These are phyloP conservation scores for Hycleus phaleratus DNA, from an alignment of 1,140 invertebrate species.

Conservation along the genomic window DNA sequence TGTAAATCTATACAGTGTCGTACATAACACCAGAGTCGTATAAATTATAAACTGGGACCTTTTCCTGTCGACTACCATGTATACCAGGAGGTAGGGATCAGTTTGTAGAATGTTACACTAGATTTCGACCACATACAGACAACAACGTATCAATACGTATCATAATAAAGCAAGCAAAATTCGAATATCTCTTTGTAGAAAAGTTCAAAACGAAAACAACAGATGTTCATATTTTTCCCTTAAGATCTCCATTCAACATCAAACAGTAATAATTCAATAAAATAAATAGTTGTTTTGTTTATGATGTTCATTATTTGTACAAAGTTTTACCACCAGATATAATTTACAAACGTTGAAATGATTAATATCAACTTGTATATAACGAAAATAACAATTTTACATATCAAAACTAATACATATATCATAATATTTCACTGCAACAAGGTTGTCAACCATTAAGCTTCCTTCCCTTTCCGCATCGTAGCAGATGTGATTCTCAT, in stretches of 20 bases:
- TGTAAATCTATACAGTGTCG: too few species aligned
- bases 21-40: too few species aligned
- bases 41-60: too few species aligned
- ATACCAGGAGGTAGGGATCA: too few species aligned
- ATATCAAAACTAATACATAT: conserved; percentile 13
- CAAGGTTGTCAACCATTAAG: conserved; percentile 16
- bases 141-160: too few species aligned
- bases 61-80: too few species aligned
- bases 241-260: neutral
- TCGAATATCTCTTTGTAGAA: neutral
- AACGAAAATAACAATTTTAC: conserved; percentile 11
- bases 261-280: neutral
- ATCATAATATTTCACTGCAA: conserved; percentile 14
- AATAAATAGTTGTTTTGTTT: conserved; percentile 11
- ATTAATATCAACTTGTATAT: conserved; percentile 10
- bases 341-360: neutral
- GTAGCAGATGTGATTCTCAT: conserved; percentile 14
- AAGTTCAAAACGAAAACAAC: neutral
- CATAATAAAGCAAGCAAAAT: too few species aligned
- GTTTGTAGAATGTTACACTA: too few species aligned
- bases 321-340: too few species aligned
- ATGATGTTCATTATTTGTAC: too few species aligned
- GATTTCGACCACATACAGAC: too few species aligned
- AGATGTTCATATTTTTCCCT: neutral
- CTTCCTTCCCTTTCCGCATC: conserved; percentile 15